Conservation (phyloP, 1,140 invertebrate genomes). For the Apolygus lucorum region DNA sequence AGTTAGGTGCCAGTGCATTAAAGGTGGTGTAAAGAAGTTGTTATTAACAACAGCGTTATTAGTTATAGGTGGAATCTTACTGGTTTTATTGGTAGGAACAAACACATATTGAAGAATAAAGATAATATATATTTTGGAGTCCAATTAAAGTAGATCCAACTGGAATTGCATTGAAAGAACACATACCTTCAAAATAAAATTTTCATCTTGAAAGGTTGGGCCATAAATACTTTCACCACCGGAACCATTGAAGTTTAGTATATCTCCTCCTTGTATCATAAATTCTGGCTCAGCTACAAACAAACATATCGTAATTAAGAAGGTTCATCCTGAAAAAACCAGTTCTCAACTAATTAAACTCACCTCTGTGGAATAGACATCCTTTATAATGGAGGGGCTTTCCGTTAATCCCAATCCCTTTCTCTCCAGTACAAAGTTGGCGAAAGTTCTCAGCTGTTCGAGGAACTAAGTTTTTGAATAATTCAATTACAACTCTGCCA, state of each 20-base stretch:
- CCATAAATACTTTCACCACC: constrained; percentile 93
- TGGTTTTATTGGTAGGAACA: too few relatives aligned
- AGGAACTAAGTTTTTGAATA: constrained; percentile 77
- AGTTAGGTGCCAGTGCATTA: too few relatives aligned
- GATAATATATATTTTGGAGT: too few relatives aligned
- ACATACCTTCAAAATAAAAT: constrained; percentile 59
- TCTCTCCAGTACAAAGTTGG: constrained; percentile 78
- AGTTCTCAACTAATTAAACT: too few relatives aligned
- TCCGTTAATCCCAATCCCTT: constrained; percentile 55
- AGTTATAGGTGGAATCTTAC: too few relatives aligned
- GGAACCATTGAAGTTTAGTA: constrained; percentile 69
- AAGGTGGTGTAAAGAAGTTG: too few relatives aligned
- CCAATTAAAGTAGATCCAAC: too few relatives aligned
- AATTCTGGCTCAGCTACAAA: constrained; percentile 61
- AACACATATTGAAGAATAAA: too few relatives aligned
- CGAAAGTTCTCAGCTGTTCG: constrained; percentile 88
- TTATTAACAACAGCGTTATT: too few relatives aligned
- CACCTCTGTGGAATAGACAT: constrained; percentile 64
- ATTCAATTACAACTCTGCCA: constrained; percentile 71
- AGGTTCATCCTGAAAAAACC: background rate
- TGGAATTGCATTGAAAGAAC: background rate
- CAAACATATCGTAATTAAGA: background rate
- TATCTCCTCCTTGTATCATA: constrained; percentile 79
- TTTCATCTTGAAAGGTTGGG: constrained; percentile 79
- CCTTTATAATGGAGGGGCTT: constrained; percentile 69